Conservation (phyloP, 2,113 vertebrate species). For the Hucho hucho region DNA sequence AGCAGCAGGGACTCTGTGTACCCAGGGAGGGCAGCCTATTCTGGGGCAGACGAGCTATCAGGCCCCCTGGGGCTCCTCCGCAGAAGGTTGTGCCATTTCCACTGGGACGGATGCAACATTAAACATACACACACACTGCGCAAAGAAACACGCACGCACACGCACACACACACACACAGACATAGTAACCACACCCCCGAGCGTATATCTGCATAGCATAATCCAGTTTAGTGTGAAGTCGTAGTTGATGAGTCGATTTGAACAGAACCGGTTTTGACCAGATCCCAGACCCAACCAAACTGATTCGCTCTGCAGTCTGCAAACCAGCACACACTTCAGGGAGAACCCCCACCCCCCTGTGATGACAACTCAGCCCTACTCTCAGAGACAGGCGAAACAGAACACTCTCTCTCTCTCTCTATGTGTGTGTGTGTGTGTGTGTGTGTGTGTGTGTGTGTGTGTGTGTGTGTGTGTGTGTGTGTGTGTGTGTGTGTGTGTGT, state of each 20-base stretch:
- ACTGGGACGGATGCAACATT: slow-evolving; percentile 16
- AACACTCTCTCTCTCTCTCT: too few relatives aligned
- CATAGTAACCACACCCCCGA: neutral
- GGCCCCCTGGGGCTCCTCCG: slow-evolving; percentile 24
- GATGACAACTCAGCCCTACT: slow-evolving; percentile 12
- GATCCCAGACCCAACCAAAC: too few relatives aligned
- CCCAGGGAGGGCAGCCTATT: slow-evolving; percentile 28
- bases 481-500: too few relatives aligned
- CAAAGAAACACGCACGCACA: neutral
- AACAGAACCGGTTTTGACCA: too few relatives aligned
- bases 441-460: neutral
- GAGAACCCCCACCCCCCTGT: neutral
- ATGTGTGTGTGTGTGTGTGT: neutral
- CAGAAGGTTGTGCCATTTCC: slow-evolving; percentile 13
- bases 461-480: slow-evolving; percentile 6
- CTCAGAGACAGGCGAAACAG: too few relatives aligned
- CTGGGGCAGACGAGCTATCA: slow-evolving; percentile 33
- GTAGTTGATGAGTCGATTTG: too few relatives aligned
- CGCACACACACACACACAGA: slow-evolving; percentile 11
- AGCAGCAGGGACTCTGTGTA: slow-evolving; percentile 24
- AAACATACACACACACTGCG: slow-evolving; percentile 3
- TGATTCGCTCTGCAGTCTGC: too few relatives aligned
- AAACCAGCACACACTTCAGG: too few relatives aligned
- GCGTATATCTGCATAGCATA: neutral
- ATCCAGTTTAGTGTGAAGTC: too few relatives aligned